Base-by-base conservation (phyloP, 2,797 vertebrate genomes). In the Lepus townsendii region DNA sequence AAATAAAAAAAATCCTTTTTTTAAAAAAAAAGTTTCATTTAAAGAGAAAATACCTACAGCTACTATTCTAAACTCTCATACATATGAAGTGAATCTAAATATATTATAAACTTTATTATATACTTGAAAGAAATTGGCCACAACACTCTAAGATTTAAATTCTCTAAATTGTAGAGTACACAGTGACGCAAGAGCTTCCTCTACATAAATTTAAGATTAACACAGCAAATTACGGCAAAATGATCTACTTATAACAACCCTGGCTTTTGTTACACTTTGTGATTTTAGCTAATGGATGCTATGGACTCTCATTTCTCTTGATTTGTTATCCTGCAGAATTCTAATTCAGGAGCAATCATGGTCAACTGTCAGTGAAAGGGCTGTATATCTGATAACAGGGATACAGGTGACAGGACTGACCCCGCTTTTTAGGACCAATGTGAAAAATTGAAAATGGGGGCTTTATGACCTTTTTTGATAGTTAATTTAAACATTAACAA, bases 11-110 rank as follows among this genome's bases (percentile, higher is more conserved):
- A 42, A 8, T 8, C 42, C 7, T 42, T 42, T 35, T 35, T 35
- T 35, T 4, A 35, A 42, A 7, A 42, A 42, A 42, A 73, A 95
- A 84, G 4, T 60, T 77, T 50, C 35, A 79, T 54, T 88, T 92
- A 93, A 94, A 88, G n/a, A 84, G 87, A 88, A 92, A 89, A 85
- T 92, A 94, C 57, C 35, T 83, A 32, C 26, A 69, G 52, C 69
- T 85, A 82, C 17, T 88, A 92, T 88, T 94, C n/a, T 92, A 85
- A 94, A 92, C 27, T 85, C 22, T 22, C 86, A 32, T 8, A 84
- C 8, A 80, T 50, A 87, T 19, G 91, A 92, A 86, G 27, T 54
- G 26, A 93, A 93, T 14, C 14, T 91, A 77, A 47, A 47, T 42
- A 90, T 30, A 87, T 2, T 73, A 12, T 22, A 84, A 82, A 73